These are phyloP conservation scores for Podarcis cretensis DNA, from an alignment of 2,113 vertebrate genomes.

Conservation along the genomic window DNA sequence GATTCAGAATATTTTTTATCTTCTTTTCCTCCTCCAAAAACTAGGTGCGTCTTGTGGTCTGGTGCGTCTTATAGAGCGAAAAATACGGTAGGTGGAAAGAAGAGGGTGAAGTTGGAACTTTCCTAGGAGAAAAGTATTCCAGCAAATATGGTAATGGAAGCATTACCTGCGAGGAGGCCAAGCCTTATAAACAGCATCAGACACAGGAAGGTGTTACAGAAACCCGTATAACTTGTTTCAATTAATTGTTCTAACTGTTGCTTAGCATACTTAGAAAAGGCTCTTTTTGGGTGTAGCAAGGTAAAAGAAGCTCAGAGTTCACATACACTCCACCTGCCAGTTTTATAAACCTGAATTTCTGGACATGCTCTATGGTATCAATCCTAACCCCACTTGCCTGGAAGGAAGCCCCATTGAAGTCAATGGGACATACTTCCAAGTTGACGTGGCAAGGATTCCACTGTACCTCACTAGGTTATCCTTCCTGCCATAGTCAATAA, in stretches of 20 bases:
- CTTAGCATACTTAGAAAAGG: background rate
- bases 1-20: too few relatives aligned
- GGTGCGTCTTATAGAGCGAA: too few relatives aligned
- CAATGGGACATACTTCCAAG: too few relatives aligned
- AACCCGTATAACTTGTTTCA: background rate
- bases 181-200: background rate
- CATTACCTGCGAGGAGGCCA: background rate
- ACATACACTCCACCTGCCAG: background rate
- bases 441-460: too few relatives aligned
- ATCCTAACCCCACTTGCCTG: too few relatives aligned
- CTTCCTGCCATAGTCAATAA: background rate
- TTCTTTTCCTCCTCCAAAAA: too few relatives aligned
- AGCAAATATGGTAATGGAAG: background rate
- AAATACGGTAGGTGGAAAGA: background rate
- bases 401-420: too few relatives aligned
- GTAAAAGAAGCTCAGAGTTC: background rate
- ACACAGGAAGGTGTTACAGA: background rate
- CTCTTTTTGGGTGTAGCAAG: background rate
- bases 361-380: too few relatives aligned
- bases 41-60: too few relatives aligned
- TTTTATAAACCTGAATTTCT: background rate
- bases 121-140: background rate
- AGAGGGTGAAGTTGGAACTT: background rate
- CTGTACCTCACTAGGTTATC: background rate
- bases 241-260: slow-evolving; percentile 16